A percentile compares a stretch with the other conserved stretches of the same genome.
Conservation (phyloP, 2,888 invertebrate species). For the Apotomis capreana region DNA sequence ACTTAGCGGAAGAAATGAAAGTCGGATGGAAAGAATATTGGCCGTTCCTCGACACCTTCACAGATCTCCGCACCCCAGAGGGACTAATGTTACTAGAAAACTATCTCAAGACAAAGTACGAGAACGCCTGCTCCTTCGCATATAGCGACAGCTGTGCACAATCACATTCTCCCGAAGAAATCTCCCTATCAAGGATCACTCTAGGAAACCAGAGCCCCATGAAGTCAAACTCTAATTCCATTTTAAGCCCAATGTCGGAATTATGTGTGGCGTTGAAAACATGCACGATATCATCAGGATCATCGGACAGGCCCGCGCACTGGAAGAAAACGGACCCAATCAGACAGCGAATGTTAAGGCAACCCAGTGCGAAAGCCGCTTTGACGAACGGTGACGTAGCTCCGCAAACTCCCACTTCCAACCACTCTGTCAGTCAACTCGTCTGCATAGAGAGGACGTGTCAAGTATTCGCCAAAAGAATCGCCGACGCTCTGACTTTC, state of each 20-base stretch:
- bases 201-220: slow-evolving; percentile 55
- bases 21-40: slow-evolving; percentile 96
- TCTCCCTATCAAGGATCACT: slow-evolving; percentile 67
- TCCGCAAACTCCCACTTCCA: slow-evolving; percentile 51
- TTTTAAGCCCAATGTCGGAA: slow-evolving; percentile 83
- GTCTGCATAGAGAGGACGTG: slow-evolving; percentile 76
- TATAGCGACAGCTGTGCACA: slow-evolving; percentile 69
- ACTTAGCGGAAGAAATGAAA: slow-evolving; percentile 87
- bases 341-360: slow-evolving; percentile 66
- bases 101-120: slow-evolving; percentile 85
- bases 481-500: slow-evolving; percentile 85
- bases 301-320: slow-evolving; percentile 65
- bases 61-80: slow-evolving; percentile 88
- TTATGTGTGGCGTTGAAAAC: slow-evolving; percentile 83
- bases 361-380: slow-evolving; percentile 57
- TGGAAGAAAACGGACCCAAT: slow-evolving; percentile 70
- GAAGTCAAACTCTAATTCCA: slow-evolving; percentile 48
- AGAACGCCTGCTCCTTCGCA: slow-evolving; percentile 69
- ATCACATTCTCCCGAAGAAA: slow-evolving; percentile 60
- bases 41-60: slow-evolving; percentile 93
- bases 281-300: slow-evolving; percentile 77
- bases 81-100: slow-evolving; percentile 90
- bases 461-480: slow-evolving; percentile 87
- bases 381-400: slow-evolving; percentile 60
- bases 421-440: slow-evolving; percentile 72